A percentile compares a stretch with the other conserved stretches of the same genome.
phyloP scores from a whole-genome alignment of 2,113 vertebrate genomes.

The Grallaria varia region DNA sequence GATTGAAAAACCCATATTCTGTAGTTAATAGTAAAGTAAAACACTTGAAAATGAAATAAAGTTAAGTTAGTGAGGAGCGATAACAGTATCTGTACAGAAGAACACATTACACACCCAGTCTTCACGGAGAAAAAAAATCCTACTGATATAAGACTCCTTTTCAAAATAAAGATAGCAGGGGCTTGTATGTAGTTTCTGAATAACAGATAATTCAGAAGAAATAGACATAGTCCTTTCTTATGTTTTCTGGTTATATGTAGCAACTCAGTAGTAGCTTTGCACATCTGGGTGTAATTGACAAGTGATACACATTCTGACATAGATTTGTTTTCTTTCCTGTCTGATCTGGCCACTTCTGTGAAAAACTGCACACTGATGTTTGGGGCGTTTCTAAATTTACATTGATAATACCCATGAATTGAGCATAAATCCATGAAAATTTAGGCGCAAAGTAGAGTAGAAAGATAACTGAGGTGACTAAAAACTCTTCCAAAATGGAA shows the following conservation, averaged over 20 bases:
- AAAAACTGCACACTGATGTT: not conserved
- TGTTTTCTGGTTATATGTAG: not conserved
- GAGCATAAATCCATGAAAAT: not conserved
- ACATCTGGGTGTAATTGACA: not conserved
- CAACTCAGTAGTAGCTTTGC: not conserved
- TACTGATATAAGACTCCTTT: not conserved
- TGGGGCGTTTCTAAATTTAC: not conserved
- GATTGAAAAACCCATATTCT: not conserved
- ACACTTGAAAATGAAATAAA: not conserved
- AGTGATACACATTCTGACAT: not conserved
- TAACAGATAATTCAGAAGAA: not conserved
- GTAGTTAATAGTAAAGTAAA: not conserved
- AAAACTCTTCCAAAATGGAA: not conserved
- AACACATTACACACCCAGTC: too few relatives aligned
- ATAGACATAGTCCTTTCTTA: not conserved
- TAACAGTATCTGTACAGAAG: not conserved
- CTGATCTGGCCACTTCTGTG: not conserved
- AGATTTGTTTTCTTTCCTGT: not conserved
- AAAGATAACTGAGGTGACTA: not conserved
- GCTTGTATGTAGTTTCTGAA: not conserved
- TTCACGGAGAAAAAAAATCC: not conserved
- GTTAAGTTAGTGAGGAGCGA: not conserved
- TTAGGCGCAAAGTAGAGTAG: not conserved
- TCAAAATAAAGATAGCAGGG: not conserved
- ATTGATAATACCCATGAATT: not conserved